Conservation (phyloP, 2,113 vertebrate genomes). For the Toxotes chatareus region DNA sequence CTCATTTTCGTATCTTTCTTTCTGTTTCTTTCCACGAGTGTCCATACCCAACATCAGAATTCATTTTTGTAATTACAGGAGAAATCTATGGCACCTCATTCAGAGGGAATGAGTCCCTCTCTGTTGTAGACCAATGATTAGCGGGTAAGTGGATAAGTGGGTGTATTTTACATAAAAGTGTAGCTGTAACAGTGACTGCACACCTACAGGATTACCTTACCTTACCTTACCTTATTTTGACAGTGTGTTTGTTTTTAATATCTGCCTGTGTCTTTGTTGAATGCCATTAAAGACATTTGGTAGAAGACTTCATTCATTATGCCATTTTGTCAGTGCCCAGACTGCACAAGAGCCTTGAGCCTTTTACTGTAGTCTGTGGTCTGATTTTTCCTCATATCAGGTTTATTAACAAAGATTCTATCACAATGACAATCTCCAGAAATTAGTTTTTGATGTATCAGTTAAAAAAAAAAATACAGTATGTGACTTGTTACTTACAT, state of each 20-base stretch:
- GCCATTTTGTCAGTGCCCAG: not conserved
- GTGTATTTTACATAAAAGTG: constrained; percentile 58
- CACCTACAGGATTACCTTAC: constrained; percentile 61
- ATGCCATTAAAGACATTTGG: not conserved
- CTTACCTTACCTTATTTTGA: too few species aligned
- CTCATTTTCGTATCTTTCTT: not conserved
- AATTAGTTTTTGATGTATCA: not conserved
- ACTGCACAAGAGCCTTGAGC: not conserved
- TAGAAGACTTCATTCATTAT: not conserved
- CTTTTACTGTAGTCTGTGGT: not conserved
- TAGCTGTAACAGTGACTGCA: constrained; percentile 54
- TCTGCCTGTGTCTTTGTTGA: not conserved
- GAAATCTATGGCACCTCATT: constrained; percentile 28
- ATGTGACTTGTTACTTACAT: not conserved
- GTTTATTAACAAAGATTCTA: constrained; percentile 3
- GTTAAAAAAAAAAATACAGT: not conserved
- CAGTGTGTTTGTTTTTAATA: constrained; percentile 6
- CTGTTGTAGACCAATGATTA: constrained; percentile 51
- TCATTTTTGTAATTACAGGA: constrained; percentile 41
- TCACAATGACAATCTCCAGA: not conserved
- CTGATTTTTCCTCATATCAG: not conserved
- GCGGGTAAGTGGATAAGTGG: constrained; percentile 46
- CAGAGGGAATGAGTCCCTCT: constrained; percentile 47
- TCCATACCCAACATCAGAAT: not conserved
- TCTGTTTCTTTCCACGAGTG: not conserved